Evolutionary conservation across 2,113 vertebrate genomes (phyloP).

Genomic region (Ictalurus furcatus): DNA sequence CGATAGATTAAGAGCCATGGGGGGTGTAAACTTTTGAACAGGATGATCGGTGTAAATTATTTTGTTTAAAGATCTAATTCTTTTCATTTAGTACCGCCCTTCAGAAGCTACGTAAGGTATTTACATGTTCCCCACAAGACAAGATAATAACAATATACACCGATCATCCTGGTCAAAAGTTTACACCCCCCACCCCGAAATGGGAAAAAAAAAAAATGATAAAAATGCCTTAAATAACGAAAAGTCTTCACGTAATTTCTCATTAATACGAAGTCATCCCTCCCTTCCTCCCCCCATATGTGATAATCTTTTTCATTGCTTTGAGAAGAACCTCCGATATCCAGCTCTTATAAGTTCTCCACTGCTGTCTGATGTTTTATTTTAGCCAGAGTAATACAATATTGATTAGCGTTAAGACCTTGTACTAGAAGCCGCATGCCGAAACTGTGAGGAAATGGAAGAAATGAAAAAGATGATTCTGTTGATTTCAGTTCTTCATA

Average conservation of each 20-base stretch:
- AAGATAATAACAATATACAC: too few species aligned
- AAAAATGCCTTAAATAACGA: background rate
- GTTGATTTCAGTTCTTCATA: conserved; percentile 18
- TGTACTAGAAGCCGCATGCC: background rate
- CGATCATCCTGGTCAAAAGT: too few species aligned
- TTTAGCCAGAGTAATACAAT: conserved; percentile 40
- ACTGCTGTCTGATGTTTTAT: conserved; percentile 36
- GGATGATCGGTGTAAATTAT: too few species aligned
- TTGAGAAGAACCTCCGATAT: background rate
- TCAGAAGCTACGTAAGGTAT: too few species aligned
- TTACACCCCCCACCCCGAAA: too few species aligned
- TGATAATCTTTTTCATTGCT: background rate
- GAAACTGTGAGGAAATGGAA: conserved; percentile 15
- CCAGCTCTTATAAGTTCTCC: background rate
- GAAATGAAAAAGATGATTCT: conserved; percentile 20
- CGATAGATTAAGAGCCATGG: too few species aligned
- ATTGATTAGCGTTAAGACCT: conserved; percentile 62
- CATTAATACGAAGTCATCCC: background rate
- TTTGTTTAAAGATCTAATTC: too few species aligned
- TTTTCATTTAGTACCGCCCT: too few species aligned
- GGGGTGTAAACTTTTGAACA: too few species aligned
- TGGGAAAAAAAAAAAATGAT: background rate
- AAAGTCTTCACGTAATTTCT: background rate
- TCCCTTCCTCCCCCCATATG: too few species aligned
- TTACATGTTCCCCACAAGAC: too few species aligned